These are phyloP conservation scores for Chydorus sphaericus DNA, from an alignment of 2,888 invertebrate species.

Conservation along the genomic window DNA sequence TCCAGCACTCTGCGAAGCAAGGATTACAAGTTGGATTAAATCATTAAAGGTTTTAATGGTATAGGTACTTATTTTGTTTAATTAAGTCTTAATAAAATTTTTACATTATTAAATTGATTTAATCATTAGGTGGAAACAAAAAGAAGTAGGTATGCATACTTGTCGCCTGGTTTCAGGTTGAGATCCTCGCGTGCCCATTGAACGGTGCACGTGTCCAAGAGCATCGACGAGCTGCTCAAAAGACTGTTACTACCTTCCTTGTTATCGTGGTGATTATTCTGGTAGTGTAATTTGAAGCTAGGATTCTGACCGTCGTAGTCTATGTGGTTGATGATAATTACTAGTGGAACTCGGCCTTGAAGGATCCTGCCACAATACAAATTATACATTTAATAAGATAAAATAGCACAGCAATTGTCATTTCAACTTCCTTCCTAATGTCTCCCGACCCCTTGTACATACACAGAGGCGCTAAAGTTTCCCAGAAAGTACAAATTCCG, in stretches of 20 bases:
- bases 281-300: slow-evolving; percentile 47
- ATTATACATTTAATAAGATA: too few relatives aligned
- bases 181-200: slow-evolving; percentile 14
- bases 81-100: background rate
- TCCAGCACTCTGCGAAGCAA: slow-evolving; percentile 50
- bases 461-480: too few relatives aligned
- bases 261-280: background rate
- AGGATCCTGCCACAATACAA: slow-evolving; percentile 24
- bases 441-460: too few relatives aligned
- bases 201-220: slow-evolving; percentile 9
- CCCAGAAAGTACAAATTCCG: too few relatives aligned
- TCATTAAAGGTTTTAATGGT: slow-evolving; percentile 10
- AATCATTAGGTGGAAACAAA: too few relatives aligned
- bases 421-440: too few relatives aligned
- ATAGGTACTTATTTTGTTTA: background rate
- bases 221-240: background rate
- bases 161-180: slow-evolving; percentile 18
- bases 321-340: slow-evolving; percentile 51
- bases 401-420: too few relatives aligned
- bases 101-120: too few relatives aligned
- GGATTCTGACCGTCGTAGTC: slow-evolving; percentile 53
- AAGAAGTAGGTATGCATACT: slow-evolving; percentile 2
- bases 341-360: slow-evolving; percentile 28
- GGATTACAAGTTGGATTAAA: too few relatives aligned
- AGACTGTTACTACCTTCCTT: too few relatives aligned